These are phyloP conservation scores for Anguilla anguilla DNA, from an alignment of 2,797 vertebrate species.

Conservation along the genomic window DNA sequence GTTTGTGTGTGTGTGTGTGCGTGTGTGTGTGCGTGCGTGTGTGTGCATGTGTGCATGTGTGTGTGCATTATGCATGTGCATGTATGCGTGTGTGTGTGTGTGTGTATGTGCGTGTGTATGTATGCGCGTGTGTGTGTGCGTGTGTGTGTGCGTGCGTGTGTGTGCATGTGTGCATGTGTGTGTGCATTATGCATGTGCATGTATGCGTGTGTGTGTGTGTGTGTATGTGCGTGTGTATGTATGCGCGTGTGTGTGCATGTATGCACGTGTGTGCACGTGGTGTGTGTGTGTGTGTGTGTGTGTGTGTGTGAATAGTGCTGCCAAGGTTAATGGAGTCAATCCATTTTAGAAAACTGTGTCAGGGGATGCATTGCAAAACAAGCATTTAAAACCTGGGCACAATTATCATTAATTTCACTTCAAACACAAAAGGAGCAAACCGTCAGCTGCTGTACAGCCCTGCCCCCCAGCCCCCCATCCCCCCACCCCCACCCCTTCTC, in stretches of 20 bases:
- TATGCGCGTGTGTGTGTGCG: constrained; percentile 10
- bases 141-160: constrained; percentile 14
- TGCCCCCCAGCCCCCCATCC: too few species aligned
- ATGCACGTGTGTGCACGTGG: constrained; percentile 14
- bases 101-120: background rate
- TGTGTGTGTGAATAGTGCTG: constrained; percentile 33
- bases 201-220: background rate
- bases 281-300: constrained; percentile 1
- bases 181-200: background rate
- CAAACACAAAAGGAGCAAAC: constrained; percentile 22
- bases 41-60: too few species aligned
- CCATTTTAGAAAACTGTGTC: background rate
- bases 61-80: background rate
- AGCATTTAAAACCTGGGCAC: background rate
- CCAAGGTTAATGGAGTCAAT: constrained; percentile 54
- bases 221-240: background rate
- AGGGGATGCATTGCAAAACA: constrained; percentile 13
- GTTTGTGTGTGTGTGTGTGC: constrained; percentile 14
- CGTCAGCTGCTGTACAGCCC: background rate
- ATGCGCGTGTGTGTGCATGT: constrained; percentile 14
- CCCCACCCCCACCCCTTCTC: too few species aligned
- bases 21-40: background rate
- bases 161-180: constrained; percentile 7
- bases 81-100: background rate
- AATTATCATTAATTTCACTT: constrained; percentile 29